Evolutionary conservation across 2,888 invertebrate species (phyloP).

Genomic region (Eurytoma californica): DNA sequence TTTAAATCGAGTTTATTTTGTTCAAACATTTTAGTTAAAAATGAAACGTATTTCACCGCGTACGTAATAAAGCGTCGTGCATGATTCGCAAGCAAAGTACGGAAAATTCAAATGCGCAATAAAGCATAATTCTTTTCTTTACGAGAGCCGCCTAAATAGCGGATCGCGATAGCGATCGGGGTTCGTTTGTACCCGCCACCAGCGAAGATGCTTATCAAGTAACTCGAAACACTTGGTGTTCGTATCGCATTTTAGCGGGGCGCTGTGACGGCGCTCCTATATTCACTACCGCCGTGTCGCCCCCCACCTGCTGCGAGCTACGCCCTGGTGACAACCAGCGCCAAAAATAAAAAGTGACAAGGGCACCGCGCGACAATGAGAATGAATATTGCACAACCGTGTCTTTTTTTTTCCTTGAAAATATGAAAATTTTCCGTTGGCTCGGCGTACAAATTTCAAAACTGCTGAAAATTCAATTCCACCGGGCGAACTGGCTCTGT

Average conservation of each 20-base stretch:
- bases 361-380: neutral
- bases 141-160: slow-evolving; percentile 22
- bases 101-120: slow-evolving; percentile 11
- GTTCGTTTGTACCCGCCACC: slow-evolving; percentile 51
- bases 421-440: neutral
- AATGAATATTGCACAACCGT: neutral
- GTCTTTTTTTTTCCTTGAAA: neutral
- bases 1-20: too few species aligned
- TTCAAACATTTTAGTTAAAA: neutral
- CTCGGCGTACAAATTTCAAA: neutral
- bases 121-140: slow-evolving; percentile 22
- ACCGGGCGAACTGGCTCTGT: too few species aligned
- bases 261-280: neutral
- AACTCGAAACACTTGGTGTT: slow-evolving; percentile 6
- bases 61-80: too few species aligned
- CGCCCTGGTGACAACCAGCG: neutral
- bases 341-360: slow-evolving; percentile 21
- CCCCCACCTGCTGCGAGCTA: neutral
- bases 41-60: neutral
- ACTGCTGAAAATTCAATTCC: too few species aligned
- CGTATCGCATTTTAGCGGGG: neutral
- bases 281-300: neutral
- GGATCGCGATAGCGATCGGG: slow-evolving; percentile 57
- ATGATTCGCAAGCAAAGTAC: neutral
- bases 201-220: slow-evolving; percentile 44